phyloP scores from a whole-genome alignment of 2,797 vertebrate genomes.

The Platyrinchus mystaceus region DNA sequence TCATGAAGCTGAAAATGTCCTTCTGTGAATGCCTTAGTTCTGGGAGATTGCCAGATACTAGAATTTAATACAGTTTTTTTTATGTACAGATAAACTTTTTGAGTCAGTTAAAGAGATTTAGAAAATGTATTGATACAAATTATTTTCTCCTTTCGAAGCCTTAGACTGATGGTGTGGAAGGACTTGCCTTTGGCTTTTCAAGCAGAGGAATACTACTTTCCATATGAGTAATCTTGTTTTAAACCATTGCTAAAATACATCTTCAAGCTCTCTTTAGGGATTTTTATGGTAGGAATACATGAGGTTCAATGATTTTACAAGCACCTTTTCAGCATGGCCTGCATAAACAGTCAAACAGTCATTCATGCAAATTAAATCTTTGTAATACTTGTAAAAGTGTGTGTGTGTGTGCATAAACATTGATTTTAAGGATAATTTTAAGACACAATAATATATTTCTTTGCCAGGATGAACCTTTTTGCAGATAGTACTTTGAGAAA shows the following conservation, averaged over 20 bases:
- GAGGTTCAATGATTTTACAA: background rate
- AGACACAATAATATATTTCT: background rate
- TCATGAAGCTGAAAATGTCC: constrained; percentile 20
- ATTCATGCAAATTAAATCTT: background rate
- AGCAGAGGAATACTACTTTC: background rate
- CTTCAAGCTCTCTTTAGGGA: background rate
- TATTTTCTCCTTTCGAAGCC: background rate
- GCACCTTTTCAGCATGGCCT: background rate
- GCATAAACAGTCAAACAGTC: background rate
- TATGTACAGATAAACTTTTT: constrained; percentile 28
- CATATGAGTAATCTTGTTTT: background rate
- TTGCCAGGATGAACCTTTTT: background rate
- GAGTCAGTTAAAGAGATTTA: constrained; percentile 5
- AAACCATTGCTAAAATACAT: background rate
- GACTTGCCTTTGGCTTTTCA: background rate
- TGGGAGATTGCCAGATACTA: background rate
- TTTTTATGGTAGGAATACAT: background rate
- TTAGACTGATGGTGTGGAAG: background rate
- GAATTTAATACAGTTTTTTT: background rate
- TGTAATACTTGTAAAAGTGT: background rate
- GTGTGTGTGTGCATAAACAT: background rate
- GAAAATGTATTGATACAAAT: background rate
- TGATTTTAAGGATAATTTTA: background rate
- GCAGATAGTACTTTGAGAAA: background rate
- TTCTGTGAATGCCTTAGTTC: background rate